Conservation (phyloP, 1,140 invertebrate species). For the Tribolium castaneum region DNA sequence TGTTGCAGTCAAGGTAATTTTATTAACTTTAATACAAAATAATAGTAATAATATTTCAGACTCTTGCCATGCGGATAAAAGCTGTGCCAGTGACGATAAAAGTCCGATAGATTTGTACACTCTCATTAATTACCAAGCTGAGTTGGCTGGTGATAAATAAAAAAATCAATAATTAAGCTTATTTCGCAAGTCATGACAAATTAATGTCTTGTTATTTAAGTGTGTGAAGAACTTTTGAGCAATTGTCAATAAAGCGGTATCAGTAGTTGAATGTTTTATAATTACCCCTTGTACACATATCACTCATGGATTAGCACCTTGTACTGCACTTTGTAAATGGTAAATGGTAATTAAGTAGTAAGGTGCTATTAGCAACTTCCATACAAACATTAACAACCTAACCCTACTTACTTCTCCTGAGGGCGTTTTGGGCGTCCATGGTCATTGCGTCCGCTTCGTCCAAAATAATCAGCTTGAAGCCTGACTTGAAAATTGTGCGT, state of each 20-base stretch:
- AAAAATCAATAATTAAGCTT: background rate
- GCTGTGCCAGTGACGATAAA: background rate
- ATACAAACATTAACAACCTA: constrained; percentile 30
- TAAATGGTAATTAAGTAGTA: background rate
- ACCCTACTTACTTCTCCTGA: constrained; percentile 85
- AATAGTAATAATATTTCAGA: background rate
- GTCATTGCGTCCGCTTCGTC: constrained; percentile 99
- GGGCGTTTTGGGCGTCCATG: constrained; percentile 98
- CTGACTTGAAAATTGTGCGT: constrained; percentile 93
- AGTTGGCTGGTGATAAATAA: constrained; percentile 24
- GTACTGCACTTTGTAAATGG: no score
- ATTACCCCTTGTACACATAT: background rate
- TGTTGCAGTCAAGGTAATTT: constrained; percentile 68
- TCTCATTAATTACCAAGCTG: constrained; percentile 18
- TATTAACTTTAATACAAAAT: background rate
- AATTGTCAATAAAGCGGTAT: constrained; percentile 9
- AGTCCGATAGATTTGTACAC: constrained; percentile 25
- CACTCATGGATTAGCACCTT: background rate
- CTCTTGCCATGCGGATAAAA: constrained; percentile 15
- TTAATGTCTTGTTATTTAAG: background rate
- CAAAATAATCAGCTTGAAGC: constrained; percentile 96
- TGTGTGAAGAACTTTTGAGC: background rate
- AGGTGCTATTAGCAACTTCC: constrained; percentile 22
- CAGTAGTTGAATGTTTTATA: background rate
- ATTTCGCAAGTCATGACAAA: background rate